Evolutionary conservation across 1,140 invertebrate species (phyloP), one percentile per base, ranked within the genome.

Genomic region (Mactra quadrangularis): DNA sequence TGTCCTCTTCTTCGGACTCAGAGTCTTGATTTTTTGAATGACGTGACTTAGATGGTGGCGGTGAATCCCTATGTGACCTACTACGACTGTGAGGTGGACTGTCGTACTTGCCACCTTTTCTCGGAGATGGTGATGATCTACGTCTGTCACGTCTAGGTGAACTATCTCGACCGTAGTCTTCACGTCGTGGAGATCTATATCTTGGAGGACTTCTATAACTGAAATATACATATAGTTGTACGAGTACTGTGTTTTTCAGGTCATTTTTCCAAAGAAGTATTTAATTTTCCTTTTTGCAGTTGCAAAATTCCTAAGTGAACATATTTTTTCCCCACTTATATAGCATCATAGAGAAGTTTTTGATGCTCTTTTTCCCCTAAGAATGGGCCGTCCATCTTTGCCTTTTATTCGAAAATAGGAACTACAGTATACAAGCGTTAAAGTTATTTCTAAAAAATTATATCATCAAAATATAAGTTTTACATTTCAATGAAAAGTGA

Each of bases 181-280:
- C 77, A 53, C 71, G 62, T 27, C 60, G 15, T 38, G 74, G 74
- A 2, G 74, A 77, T 29, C 74, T 62, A 38, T 33, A 45, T 71
- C 64, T 59, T 6, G 66, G 64, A n/a, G 77, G 77, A 60, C 64
- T 70, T 38, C 77, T 81, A 41, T 17, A 68, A 64, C 15, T 11
- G 52, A 47, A 47, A 19, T 47, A 11, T 47, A 11, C 9, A 11
- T 47, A 47, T 47, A 19, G 45, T 11, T 47, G 45, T 9, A 47
- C 45, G 9, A 9, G 45, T 47, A 47, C 45, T 11, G 9, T 19
- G 9, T 19, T 11, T 11, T 11, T 19, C 19, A 47, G 19, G 9
- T 47, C 45, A 47, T 19, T 19, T 47, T 47, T 19, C 9, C 45
- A 47, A 47, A n/a, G n/a, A n/a, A n/a, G n/a, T n/a, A n/a, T n/a